Evolutionary conservation across 2,113 vertebrate species (phyloP).

Genomic region (Ginglymostoma cirratum): DNA sequence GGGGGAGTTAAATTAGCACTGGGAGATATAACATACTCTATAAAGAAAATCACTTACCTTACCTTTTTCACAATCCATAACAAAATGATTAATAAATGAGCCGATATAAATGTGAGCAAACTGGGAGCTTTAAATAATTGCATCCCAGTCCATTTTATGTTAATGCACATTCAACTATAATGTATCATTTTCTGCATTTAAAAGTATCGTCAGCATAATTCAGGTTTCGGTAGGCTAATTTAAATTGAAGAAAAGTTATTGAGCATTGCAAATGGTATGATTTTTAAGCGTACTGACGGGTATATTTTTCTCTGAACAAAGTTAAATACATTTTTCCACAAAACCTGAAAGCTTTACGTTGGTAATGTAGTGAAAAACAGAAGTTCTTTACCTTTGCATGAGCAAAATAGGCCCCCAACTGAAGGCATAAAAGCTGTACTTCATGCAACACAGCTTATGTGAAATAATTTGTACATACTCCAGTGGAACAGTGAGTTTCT

Average conservation of each 20-base stretch:
- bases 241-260: constrained; percentile 34
- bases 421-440: not conserved
- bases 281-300: not conserved
- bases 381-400: not conserved
- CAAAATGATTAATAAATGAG: constrained; percentile 66
- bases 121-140: constrained; percentile 38
- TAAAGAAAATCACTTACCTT: constrained; percentile 69
- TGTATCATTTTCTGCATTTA: constrained; percentile 32
- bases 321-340: not conserved
- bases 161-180: constrained; percentile 35
- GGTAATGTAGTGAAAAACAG: not conserved
- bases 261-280: constrained; percentile 15
- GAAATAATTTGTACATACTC: constrained; percentile 59
- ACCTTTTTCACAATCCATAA: constrained; percentile 59
- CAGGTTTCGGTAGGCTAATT: constrained; percentile 29
- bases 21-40: constrained; percentile 54
- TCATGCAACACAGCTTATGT: constrained; percentile 65
- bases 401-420: not conserved
- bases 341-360: not conserved
- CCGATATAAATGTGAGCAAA: constrained; percentile 44
- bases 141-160: constrained; percentile 36
- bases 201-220: constrained; percentile 37
- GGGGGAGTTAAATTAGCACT: constrained; percentile 78
- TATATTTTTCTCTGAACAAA: constrained; percentile 23
- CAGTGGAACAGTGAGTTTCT: constrained; percentile 75